Conservation (phyloP, 1,140 invertebrate species). For the Reticulitermes speratus region DNA sequence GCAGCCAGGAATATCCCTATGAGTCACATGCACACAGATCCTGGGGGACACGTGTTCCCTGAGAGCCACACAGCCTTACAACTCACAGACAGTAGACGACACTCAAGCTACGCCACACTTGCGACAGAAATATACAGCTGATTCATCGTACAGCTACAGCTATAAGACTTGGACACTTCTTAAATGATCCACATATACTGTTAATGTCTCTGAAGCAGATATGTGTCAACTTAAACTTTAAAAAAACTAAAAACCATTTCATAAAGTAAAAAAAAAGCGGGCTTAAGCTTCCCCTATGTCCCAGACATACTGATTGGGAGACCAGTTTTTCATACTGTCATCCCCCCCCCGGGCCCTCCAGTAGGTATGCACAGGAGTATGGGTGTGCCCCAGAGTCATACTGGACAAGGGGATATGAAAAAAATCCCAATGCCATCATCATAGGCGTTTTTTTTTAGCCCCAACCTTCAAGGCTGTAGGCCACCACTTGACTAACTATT, state of each 20-base stretch:
- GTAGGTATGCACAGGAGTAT: too few relatives aligned
- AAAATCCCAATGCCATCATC: too few relatives aligned
- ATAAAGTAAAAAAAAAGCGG: too few relatives aligned
- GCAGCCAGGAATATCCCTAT: constrained; percentile 14
- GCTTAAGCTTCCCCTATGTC: too few relatives aligned
- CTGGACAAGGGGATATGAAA: too few relatives aligned
- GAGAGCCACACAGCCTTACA: not conserved
- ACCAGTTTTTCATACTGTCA: too few relatives aligned
- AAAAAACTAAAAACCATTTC: not conserved
- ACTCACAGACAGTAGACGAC: not conserved
- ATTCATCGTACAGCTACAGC: not conserved
- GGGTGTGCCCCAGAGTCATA: too few relatives aligned
- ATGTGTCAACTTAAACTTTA: not conserved
- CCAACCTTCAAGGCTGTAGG: too few relatives aligned
- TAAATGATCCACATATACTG: not conserved
- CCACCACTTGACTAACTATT: too few relatives aligned
- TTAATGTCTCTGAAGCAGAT: not conserved
- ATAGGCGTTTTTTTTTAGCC: too few relatives aligned
- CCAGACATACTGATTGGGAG: too few relatives aligned
- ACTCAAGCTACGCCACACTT: constrained; percentile 3
- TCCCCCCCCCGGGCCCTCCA: too few relatives aligned
- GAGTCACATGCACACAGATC: not conserved
- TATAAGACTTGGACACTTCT: not conserved
- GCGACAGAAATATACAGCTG: constrained; percentile 14
- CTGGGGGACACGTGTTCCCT: constrained; percentile 15